Conservation (phyloP, 2,797 vertebrate genomes). For the Pipistrellus pygmaeus region DNA sequence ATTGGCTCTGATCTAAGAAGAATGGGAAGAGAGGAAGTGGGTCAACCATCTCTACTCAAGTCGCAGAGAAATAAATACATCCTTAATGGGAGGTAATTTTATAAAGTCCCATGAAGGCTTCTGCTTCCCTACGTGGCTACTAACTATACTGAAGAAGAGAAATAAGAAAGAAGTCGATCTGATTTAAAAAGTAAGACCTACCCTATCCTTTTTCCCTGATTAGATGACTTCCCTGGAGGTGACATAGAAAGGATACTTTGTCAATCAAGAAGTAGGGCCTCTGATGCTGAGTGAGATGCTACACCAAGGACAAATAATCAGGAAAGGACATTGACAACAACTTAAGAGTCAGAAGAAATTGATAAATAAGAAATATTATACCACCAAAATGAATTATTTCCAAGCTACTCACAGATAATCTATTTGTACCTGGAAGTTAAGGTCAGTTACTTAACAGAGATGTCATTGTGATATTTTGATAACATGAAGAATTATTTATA, state of each 20-base stretch:
- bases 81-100: not conserved
- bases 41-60: too few species aligned
- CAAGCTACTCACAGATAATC: not conserved
- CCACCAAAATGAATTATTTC: not conserved
- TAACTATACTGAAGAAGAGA: not conserved
- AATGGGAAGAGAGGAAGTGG: fast-evolving
- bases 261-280: not conserved
- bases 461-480: not conserved
- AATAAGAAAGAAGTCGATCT: not conserved
- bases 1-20: not conserved
- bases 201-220: not conserved
- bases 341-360: not conserved
- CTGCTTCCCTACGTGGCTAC: not conserved
- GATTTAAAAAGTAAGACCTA: not conserved
- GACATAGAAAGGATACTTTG: not conserved
- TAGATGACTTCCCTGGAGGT: not conserved
- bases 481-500: not conserved
- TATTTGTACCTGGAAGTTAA: not conserved
- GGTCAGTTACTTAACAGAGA: not conserved
- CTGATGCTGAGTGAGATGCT: not conserved
- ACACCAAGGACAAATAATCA: not conserved
- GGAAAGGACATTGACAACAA: not conserved
- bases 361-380: not conserved
- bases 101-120: not conserved
- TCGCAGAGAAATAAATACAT: not conserved